phyloP scores from a whole-genome alignment of 2,797 vertebrate genomes.

The Chaunax sp. region DNA sequence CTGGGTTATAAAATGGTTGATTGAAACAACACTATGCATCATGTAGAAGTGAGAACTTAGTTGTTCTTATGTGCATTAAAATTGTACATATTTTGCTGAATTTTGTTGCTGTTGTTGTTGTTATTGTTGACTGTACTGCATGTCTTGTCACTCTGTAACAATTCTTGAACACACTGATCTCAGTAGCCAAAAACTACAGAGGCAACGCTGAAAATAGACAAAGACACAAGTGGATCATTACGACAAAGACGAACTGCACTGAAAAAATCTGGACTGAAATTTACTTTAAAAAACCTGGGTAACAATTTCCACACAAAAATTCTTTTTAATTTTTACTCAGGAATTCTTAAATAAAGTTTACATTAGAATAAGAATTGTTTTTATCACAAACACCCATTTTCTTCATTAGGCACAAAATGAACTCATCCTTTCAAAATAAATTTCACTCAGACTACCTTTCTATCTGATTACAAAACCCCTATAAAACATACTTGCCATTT shows the following conservation, averaged over 20 bases:
- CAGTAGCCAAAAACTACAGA: neutral
- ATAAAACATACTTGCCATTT: too few species aligned
- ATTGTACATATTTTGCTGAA: neutral
- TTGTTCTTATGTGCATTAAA: neutral
- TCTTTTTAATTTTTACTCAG: too few species aligned
- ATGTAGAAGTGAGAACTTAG: neutral
- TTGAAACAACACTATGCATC: neutral
- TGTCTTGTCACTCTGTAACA: slow-evolving; percentile 5
- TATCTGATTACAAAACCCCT: too few species aligned
- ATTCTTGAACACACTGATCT: slow-evolving; percentile 4
- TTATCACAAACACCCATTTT: too few species aligned
- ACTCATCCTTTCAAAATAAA: too few species aligned
- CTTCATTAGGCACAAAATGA: too few species aligned
- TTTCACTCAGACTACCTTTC: too few species aligned
- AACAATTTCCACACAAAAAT: too few species aligned
- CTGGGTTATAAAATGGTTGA: neutral
- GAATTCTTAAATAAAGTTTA: too few species aligned
- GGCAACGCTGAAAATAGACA: slow-evolving; percentile 10
- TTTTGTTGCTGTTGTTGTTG: neutral
- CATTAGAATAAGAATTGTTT: too few species aligned
- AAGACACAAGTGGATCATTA: slow-evolving; percentile 2
- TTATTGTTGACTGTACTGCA: neutral
- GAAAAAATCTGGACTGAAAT: too few species aligned
- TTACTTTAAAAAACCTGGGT: too few species aligned
- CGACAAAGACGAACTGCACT: neutral